Percentiles rank a stretch among this genome's conserved stretches.
phyloP scores from a whole-genome alignment of 2,113 vertebrate species.

The Girardinichthys multiradiatus region DNA sequence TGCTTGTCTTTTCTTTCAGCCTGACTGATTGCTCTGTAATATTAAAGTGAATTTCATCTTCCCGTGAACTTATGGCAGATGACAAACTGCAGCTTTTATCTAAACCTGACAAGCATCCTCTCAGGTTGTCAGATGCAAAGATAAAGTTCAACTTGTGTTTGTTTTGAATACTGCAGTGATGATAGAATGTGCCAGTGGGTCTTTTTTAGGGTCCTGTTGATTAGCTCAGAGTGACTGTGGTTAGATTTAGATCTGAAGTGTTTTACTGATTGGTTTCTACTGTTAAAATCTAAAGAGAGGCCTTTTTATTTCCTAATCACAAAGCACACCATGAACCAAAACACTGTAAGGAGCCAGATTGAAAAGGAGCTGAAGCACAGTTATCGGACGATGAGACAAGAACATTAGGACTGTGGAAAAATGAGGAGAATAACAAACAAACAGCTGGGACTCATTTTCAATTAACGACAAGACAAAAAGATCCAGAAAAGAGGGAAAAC shows the following conservation, averaged over 20 bases:
- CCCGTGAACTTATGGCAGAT: background rate
- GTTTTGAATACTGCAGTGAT: background rate
- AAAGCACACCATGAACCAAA: conserved; percentile 1
- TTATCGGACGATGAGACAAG: conserved; percentile 9
- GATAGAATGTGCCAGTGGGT: background rate
- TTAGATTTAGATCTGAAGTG: background rate
- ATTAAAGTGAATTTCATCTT: conserved; percentile 1
- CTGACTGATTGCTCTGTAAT: background rate
- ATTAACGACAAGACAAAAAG: conserved; percentile 51
- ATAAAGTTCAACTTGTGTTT: background rate
- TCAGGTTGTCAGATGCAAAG: background rate
- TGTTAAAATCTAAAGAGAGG: background rate
- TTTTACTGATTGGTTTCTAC: background rate
- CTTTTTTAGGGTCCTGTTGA: background rate
- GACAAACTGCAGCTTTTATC: conserved; percentile 4
- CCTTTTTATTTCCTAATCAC: background rate
- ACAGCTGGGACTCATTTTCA: conserved; percentile 66
- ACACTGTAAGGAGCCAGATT: background rate
- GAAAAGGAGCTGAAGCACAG: conserved; percentile 34
- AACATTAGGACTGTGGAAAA: conserved; percentile 6
- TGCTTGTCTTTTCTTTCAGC: background rate
- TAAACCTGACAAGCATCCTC: background rate
- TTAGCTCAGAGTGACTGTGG: background rate
- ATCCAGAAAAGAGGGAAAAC: conserved; percentile 40
- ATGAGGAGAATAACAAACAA: conserved; percentile 47